Base-by-base conservation (phyloP, 1,140 invertebrate species). In the Habropoda laboriosa region DNA sequence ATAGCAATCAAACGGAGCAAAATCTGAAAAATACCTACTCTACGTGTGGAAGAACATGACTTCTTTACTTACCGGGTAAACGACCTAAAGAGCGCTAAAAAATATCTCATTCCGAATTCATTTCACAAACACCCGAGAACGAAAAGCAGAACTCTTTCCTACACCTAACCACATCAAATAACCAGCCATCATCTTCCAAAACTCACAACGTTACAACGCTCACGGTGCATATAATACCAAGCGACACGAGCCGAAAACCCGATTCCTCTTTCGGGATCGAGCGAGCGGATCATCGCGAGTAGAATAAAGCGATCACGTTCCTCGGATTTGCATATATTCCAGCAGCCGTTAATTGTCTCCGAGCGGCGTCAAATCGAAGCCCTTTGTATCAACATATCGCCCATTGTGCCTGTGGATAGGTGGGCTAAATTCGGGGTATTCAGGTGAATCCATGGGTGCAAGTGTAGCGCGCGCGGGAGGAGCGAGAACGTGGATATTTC, bases 331-430 rank as follows among this genome's bases (percentile, higher is more conserved):
- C 75, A 78, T 78, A 78, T 71, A 71, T 78, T 71, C 75, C 55
- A 18, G 30, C 63, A 35, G 49, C 74, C 74, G 68, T 79, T 84
- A 84, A 84, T 83, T 83, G 81, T 83, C 68, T 70, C 57, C 45
- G 47, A 83, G 67, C 49, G 55, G 63, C 81, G 78, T 84, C 68
- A 84, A 79, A 83, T 83, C 82, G 81, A 71, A 66, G 53, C 63
- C 81, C 81, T 84, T 84, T 83, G 78, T 73, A 57, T 55, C 75
- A 72, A 78, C 49, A 10, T 71, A 58, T 78, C 82, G 66, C 38
- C 70, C 51, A 79, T 79, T 79, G 75, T 79, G 49, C 63, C 55
- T n/a, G 4, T 6, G 38, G n/a, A 32, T 71, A 47, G 66, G 55
- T 61, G 18, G 2, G 67, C 55, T 70, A 71, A 78, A 78, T 51